phyloP scores from a whole-genome alignment of 2,113 vertebrate species.

The Syngnathus scovelli region DNA sequence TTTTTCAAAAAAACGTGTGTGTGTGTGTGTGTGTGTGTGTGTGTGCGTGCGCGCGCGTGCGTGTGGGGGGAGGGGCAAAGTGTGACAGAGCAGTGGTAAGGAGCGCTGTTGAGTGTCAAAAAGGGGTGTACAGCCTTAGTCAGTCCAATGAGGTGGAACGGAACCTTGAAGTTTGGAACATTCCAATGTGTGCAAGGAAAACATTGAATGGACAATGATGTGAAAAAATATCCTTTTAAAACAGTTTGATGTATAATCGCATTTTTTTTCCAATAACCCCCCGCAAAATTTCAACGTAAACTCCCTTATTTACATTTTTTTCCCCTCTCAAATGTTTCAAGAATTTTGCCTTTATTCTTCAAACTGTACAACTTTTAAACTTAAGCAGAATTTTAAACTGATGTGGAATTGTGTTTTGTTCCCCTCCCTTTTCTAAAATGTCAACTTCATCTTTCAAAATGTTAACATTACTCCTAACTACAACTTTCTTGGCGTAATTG shows the following conservation, averaged over 20 bases:
- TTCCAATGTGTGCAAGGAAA: constrained; percentile 14
- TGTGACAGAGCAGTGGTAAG: constrained; percentile 6
- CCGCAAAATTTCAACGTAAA: not conserved
- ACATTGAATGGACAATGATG: constrained; percentile 8
- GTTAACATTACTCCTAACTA: not conserved
- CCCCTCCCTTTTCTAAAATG: not conserved
- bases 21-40: not conserved
- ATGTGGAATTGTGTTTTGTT: too few species aligned
- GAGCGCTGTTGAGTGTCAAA: not conserved
- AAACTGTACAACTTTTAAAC: not conserved
- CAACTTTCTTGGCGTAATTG: not conserved
- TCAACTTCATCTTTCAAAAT: not conserved
- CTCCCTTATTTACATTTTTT: not conserved
- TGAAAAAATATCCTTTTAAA: not conserved
- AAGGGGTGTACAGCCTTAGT: not conserved
- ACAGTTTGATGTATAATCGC: too few species aligned
- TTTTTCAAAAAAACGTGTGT: constrained; percentile 6
- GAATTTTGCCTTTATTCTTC: not conserved
- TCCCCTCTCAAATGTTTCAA: not conserved
- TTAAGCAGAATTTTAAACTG: not conserved
- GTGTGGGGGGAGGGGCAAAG: constrained; percentile 5
- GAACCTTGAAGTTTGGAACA: constrained; percentile 20
- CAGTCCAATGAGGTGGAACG: not conserved
- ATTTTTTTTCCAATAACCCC: not conserved
- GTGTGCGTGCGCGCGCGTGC: too few species aligned